Base-by-base conservation (phyloP, 1,140 invertebrate species). In the Caenorhabditis latens region DNA sequence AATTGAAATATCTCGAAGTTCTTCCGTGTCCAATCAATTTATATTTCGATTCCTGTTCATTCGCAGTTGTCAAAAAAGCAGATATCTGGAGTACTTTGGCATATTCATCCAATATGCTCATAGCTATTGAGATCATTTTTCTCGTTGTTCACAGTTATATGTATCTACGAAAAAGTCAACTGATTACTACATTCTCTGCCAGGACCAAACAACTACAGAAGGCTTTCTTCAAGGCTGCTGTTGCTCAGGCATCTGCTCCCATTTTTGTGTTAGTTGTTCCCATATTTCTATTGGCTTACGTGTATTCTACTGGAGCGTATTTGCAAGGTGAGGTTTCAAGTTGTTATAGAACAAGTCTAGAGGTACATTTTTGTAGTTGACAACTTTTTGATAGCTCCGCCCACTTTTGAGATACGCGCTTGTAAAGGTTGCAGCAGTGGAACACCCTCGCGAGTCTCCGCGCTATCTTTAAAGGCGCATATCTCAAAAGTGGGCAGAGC, bases 201-300 rank as follows among this genome's bases (percentile, higher is more conserved):
- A 13, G 65, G 19, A 71, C 65, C 14, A 71, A 71, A 46, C 43
- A 71, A 71, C 65, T 71, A 43, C 65, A 71, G 19, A 71, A 71
- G 19, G 11, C 65, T 11, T 71, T 71, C 19, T 71, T 71, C 19
- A 40, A n/a, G 16, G 65, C 65, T 16, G 65, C n/a, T 19, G 4
- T 71, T 46, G 65, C 65, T 43, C 42, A 43, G 19, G 65, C 46
- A 14, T 5, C 42, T 32, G 43, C 65, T 4, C 65, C 65, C 4
- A 71, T 71, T 71, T 71, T 19, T 3, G 65, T 43, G 6, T 43
- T 71, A 14, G 9, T 71, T 16, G 16, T 71, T 71, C 65, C 65
- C 8, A 43, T 71, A n/a, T 32, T 43, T 71, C 40, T 71, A 7
- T 24, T 71, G 6, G 32, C 32, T 0, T 32, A 32, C 2, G 32